These are phyloP conservation scores for Grallaria varia DNA, from an alignment of 2,113 vertebrate genomes.

Conservation along the genomic window DNA sequence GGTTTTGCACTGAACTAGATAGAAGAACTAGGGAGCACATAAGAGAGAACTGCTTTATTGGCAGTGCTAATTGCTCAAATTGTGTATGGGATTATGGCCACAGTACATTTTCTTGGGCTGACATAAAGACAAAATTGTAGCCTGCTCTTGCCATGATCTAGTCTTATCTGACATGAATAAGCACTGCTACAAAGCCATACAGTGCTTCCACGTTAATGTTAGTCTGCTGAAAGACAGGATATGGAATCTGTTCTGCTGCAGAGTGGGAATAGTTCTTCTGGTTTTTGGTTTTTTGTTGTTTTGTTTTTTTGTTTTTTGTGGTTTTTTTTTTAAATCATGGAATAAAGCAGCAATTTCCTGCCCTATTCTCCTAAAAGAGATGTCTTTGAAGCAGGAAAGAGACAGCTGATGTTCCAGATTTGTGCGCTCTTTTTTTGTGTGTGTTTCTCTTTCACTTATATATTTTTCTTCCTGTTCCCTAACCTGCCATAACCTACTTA, in stretches of 20 bases:
- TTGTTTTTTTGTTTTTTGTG: background rate
- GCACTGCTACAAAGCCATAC: background rate
- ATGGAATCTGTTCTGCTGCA: background rate
- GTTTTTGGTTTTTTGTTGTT: background rate
- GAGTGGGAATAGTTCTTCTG: background rate
- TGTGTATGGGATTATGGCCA: background rate
- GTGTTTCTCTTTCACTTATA: background rate
- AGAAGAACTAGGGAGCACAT: background rate
- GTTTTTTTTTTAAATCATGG: background rate
- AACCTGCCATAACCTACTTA: slow-evolving; percentile 1
- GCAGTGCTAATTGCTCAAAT: background rate
- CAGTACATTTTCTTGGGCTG: background rate
- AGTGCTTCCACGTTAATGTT: background rate
- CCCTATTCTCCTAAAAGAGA: background rate
- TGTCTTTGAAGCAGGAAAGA: background rate
- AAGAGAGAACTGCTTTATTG: background rate
- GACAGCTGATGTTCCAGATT: background rate
- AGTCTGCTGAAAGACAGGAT: background rate
- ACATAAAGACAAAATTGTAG: background rate
- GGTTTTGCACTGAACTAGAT: background rate
- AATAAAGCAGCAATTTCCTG: background rate
- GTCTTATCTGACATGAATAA: background rate
- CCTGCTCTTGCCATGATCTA: background rate
- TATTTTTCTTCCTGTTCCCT: background rate
- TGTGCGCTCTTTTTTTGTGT: background rate